phyloP scores from a whole-genome alignment of 2,888 invertebrate genomes.

The Brassicogethes aeneus region DNA sequence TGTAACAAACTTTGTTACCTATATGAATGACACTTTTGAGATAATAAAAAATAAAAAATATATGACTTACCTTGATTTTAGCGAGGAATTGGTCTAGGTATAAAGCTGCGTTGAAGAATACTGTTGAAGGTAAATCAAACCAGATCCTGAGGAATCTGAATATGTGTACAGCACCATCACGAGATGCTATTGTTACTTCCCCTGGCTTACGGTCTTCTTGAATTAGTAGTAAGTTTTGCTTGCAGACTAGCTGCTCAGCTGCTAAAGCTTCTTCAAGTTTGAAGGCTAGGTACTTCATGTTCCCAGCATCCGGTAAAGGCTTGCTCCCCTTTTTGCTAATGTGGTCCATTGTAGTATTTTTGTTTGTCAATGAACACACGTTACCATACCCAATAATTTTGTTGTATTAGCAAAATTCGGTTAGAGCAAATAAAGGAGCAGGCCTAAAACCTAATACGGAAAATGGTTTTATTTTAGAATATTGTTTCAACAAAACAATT shows the following conservation, averaged over 20 bases:
- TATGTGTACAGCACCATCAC: constrained; percentile 75
- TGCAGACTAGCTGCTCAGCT: constrained; percentile 27
- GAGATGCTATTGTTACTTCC: constrained; percentile 66
- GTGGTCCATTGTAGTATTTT: constrained; percentile 25
- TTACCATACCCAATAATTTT: constrained; percentile 22
- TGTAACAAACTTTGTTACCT: no score
- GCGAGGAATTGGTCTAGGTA: constrained; percentile 65
- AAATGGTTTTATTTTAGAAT: constrained; percentile 4
- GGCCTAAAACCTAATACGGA: constrained; percentile 28
- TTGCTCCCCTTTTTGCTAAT: constrained; percentile 36
- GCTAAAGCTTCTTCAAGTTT: constrained; percentile 33
- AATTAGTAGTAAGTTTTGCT: constrained; percentile 25
- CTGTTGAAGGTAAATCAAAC: constrained; percentile 74
- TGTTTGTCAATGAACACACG: constrained; percentile 17
- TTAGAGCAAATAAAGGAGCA: constrained; percentile 28
- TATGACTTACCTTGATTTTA: constrained; percentile 61
- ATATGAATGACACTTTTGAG: no score
- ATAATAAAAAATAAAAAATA: background rate
- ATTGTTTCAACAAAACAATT: background rate
- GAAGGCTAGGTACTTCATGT: constrained; percentile 28
- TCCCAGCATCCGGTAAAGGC: constrained; percentile 37
- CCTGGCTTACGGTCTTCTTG: constrained; percentile 36
- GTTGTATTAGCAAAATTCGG: constrained; percentile 18
- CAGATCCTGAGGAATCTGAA: constrained; percentile 75
- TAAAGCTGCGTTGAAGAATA: constrained; percentile 69